A percentile compares a stretch with the other conserved stretches of the same genome.
These are phyloP conservation scores for Scytalopus superciliaris DNA, from an alignment of 2,113 vertebrate species.

Conservation along the genomic window DNA sequence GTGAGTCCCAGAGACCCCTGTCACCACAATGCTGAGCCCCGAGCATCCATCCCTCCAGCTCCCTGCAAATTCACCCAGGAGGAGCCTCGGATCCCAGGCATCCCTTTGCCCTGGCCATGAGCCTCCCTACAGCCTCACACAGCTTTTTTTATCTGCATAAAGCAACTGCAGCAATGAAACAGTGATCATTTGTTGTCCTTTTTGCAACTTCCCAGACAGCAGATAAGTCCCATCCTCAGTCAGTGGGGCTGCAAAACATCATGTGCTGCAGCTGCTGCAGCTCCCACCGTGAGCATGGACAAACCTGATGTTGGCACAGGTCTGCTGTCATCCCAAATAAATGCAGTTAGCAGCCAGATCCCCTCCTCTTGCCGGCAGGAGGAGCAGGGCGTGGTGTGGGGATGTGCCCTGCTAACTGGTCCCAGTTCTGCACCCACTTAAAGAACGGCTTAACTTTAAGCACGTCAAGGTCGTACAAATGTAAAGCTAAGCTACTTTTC, in stretches of 20 bases:
- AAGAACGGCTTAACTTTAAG: background rate
- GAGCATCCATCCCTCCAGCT: background rate
- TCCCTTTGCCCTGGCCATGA: background rate
- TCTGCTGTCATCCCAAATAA: background rate
- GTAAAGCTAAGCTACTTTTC: background rate
- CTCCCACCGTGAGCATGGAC: background rate
- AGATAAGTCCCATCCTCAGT: background rate
- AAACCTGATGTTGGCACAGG: background rate
- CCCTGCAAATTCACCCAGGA: background rate
- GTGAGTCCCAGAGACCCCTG: background rate
- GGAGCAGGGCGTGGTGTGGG: fast-evolving
- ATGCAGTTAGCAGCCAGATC: background rate
- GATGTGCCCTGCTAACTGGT: background rate
- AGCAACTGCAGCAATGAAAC: background rate
- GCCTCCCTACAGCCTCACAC: fast-evolving
- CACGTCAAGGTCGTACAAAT: fast-evolving
- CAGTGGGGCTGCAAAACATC: fast-evolving
- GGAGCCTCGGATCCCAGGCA: fast-evolving
- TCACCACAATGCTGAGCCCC: background rate
- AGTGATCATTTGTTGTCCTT: background rate
- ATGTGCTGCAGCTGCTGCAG: background rate
- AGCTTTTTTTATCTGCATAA: background rate
- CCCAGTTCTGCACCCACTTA: background rate
- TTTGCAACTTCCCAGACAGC: background rate
- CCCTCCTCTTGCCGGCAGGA: background rate